Base-by-base conservation (phyloP, 1,140 invertebrate genomes). In the Agrypnia vestita region DNA sequence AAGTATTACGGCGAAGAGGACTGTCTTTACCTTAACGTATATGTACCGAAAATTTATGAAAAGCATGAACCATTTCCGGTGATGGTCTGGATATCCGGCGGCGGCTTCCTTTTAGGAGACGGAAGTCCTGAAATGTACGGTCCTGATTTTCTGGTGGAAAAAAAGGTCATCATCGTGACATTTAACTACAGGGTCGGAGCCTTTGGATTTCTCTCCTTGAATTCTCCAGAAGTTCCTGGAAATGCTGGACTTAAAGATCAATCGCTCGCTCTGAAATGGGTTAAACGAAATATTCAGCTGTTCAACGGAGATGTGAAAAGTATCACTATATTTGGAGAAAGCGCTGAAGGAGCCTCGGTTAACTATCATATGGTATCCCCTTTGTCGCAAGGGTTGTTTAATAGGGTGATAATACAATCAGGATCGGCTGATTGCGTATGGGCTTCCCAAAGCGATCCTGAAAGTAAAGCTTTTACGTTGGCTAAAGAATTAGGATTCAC, bases 101-200 rank as follows among this genome's bases (percentile, higher is more conserved):
- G 94, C 7, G 90, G 85, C 47, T 93, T 93, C 69, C 74, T 88
- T 6, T 69, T 81, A 19, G 91, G 91, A 0, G 88, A 87, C n/a
- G 89, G 87, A 6, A 83, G 85, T 79, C 80, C 83, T 43, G 53
- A 62, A 10, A 25, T 78, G 11, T 84, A 83, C 79, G 86, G 87
- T 4, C 88, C 89, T 0, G 88, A 90, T 78, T 88, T 88, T 74
- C 83, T 94, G 0, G 87, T 93, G 9, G 88, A 91, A 11, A 90
- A 93, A 84, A 88, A 91, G 44, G 85, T 94, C 43, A 90, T 96
- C 1, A 88, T 96, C 0, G 94, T 96, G 0, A 93, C 94, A 0
- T 91, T 96, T 71, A 95, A 96, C 81, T 96, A 96, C 83, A 89
- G 95, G 79, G 86, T 96, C 13, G 94, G 94, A 59, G 91, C 93